Evolutionary conservation across 1,140 invertebrate species (phyloP).

Genomic region (Acromyrmex echinatior): DNA sequence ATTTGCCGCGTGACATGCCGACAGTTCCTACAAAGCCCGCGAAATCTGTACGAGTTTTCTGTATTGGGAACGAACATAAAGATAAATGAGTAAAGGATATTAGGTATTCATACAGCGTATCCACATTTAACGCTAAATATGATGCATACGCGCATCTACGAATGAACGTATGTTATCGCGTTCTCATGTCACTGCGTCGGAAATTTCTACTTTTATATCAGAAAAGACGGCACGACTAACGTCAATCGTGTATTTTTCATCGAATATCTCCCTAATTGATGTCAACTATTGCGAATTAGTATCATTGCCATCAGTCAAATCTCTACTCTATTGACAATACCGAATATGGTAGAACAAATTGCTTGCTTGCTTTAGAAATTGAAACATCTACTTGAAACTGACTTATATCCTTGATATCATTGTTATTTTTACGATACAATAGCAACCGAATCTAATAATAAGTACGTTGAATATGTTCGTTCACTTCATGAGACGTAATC

Average conservation of each 20-base stretch:
- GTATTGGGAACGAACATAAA: not conserved
- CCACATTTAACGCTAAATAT: constrained; percentile 17
- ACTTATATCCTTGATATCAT: not conserved
- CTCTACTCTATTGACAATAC: not conserved
- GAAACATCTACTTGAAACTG: not conserved
- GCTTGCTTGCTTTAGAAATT: not conserved
- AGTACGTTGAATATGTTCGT: not conserved
- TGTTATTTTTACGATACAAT: not conserved
- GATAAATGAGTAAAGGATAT: constrained; percentile 21
- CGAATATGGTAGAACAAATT: not conserved
- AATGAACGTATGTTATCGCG: constrained; percentile 8
- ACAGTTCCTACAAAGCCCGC: constrained; percentile 54
- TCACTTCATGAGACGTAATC: not conserved
- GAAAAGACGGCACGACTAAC: constrained; percentile 3
- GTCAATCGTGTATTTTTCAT: not conserved
- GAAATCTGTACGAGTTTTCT: constrained; percentile 41
- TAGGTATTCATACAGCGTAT: not conserved
- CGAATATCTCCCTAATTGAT: not conserved
- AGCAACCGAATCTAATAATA: not conserved
- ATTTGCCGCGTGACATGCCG: constrained; percentile 43
- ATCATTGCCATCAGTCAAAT: not conserved
- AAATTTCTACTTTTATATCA: not conserved
- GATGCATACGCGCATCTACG: not conserved
- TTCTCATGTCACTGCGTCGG: not conserved
- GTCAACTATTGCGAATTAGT: constrained; percentile 28